Evolutionary conservation across 2,888 invertebrate genomes (phyloP), one percentile per base, ranked within the genome.

Genomic region (Orchesellides sinensis): DNA sequence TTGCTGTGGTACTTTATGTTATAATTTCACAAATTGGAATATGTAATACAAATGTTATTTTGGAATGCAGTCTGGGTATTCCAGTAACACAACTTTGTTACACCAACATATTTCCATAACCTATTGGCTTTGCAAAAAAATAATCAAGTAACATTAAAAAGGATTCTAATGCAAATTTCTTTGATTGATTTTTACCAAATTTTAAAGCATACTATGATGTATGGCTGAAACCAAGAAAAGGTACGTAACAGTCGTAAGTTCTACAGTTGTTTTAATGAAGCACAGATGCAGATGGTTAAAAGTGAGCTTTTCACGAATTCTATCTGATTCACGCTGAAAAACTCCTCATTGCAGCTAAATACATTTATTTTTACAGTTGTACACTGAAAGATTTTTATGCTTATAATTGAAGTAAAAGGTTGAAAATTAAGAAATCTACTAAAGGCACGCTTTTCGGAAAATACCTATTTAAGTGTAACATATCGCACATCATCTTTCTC

Each of bases 151-250:
- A 14, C 8, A 29, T 59, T 29, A 54, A 17, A 21, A 59, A 59
- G 40, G 40, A 59, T 45, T 72, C 72, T 79, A 79, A 79, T 79
- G 27, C 70, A 65, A n/a, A n/a, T 32, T 49, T 19, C 70, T 68
- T 65, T 72, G 56, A 80, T 80, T 80, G 72, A 45, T 80, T 79
- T 75, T 70, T 80, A 49, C 59, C 25, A 47, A n/a, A 83, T 82
- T 81, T 79, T 81, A 86, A 90, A 96, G 96, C 96, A 94, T 96
- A 96, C 94, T 96, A 96, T 95, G 96, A 97, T 95, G 96, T 96
- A 93, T 96, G 96, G 96, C 96, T 96, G 96, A 95, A 96, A 93
- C 96, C 96, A 91, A 94, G 96, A 91, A 96, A 96, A 97, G 96
- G 96, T 96, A 94, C 93, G 92, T 93, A 91, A 84, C 68, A 72